Conservation (phyloP, 2,888 invertebrate genomes). For the Drosophila trichaetosa region DNA sequence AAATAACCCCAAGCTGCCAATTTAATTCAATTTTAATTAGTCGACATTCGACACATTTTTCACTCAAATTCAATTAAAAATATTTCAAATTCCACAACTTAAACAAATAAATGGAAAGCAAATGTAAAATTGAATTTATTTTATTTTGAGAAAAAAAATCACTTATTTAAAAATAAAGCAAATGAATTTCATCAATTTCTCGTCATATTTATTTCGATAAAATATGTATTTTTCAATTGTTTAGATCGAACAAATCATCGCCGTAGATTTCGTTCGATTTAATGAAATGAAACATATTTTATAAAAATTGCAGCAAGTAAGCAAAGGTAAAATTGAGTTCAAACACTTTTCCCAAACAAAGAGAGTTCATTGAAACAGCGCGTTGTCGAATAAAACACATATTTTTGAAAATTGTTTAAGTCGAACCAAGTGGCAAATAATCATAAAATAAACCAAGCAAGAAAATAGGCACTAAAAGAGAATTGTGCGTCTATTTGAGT, state of each 20-base stretch:
- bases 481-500: slow-evolving; percentile 25
- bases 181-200: neutral
- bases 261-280: neutral
- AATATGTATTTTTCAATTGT: neutral
- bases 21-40: neutral
- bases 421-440: neutral
- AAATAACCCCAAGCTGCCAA: slow-evolving; percentile 7
- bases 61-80: neutral
- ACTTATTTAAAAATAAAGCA: neutral
- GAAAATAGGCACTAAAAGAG: slow-evolving; percentile 3
- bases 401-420: neutral
- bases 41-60: neutral
- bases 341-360: neutral
- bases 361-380: neutral
- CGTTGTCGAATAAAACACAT: neutral
- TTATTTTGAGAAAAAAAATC: neutral
- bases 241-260: too few species aligned
- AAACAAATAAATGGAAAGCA: neutral
- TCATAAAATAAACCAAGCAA: slow-evolving; percentile 1
- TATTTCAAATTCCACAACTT: neutral
- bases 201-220: neutral
- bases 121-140: too few species aligned
- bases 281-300: neutral
- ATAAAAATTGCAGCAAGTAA: neutral
- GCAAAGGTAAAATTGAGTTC: neutral